These are phyloP conservation scores for Hyaena hyaena DNA, from an alignment of 2,113 vertebrate genomes.

Conservation along the genomic window DNA sequence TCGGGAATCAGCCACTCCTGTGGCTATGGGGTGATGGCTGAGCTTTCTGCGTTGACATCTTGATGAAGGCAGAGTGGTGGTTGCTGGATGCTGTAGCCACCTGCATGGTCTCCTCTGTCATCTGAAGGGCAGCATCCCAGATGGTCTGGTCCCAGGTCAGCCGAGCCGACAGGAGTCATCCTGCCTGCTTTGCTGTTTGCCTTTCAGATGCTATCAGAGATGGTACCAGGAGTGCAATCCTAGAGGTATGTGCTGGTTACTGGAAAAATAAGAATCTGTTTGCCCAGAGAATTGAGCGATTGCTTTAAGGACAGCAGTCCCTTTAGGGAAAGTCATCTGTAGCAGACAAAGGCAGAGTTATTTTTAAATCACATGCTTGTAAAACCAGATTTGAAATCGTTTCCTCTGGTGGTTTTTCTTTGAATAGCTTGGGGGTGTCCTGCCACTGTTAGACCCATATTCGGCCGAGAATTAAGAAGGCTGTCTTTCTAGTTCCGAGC, in stretches of 20 bases:
- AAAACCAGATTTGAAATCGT: conserved; percentile 73
- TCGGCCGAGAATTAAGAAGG: conserved; percentile 44
- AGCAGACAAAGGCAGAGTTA: conserved; percentile 78
- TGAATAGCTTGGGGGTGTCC: conserved; percentile 70
- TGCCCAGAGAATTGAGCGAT: conserved; percentile 56
- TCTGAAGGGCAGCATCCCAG: background rate
- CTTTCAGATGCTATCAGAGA: conserved; percentile 15
- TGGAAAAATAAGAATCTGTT: conserved; percentile 65
- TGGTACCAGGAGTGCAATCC: background rate
- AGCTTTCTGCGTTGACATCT: background rate
- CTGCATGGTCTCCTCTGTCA: background rate
- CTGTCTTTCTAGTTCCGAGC: conserved; percentile 15
- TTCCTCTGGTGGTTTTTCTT: conserved; percentile 69
- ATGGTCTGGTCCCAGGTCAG: background rate
- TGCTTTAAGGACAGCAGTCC: conserved; percentile 78
- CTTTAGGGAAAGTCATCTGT: conserved; percentile 77
- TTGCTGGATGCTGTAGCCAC: background rate
- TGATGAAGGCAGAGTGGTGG: background rate
- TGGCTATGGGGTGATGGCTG: background rate
- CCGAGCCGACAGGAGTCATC: background rate
- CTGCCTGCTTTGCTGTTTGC: background rate
- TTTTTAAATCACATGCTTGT: conserved; percentile 77
- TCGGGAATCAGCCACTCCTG: background rate
- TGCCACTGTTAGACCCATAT: conserved; percentile 31
- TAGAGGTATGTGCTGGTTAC: background rate